Conservation (phyloP, 1,140 invertebrate species). For the Trachymyrmex septentrionalis region DNA sequence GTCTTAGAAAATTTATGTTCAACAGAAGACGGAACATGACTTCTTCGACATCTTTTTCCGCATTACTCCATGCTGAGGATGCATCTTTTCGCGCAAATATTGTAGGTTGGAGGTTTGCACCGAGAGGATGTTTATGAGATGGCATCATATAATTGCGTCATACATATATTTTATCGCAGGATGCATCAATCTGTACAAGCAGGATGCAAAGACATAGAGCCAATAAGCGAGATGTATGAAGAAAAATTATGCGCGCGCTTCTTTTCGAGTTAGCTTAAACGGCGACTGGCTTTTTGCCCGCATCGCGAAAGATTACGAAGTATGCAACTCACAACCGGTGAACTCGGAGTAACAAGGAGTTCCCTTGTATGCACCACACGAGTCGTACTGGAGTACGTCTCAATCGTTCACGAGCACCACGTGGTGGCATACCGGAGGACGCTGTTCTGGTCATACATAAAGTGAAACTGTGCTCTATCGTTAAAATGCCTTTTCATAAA, state of each 20-base stretch:
- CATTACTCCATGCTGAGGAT: slow-evolving; percentile 24
- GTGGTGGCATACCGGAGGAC: slow-evolving; percentile 55
- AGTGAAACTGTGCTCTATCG: slow-evolving; percentile 36
- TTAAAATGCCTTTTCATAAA: slow-evolving; percentile 29
- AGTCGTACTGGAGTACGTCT: slow-evolving; percentile 67
- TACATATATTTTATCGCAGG: slow-evolving; percentile 28
- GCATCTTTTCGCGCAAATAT: slow-evolving; percentile 33
- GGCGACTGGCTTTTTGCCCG: slow-evolving; percentile 65
- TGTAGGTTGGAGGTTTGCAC: neutral
- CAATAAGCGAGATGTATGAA: slow-evolving; percentile 25
- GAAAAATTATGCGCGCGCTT: slow-evolving; percentile 41
- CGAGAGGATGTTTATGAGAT: slow-evolving; percentile 38
- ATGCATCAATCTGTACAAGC: slow-evolving; percentile 30
- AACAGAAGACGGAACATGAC: neutral
- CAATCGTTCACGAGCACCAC: slow-evolving; percentile 72
- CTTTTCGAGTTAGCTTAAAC: slow-evolving; percentile 61
- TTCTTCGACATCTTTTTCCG: slow-evolving; percentile 35
- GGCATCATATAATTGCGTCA: slow-evolving; percentile 43
- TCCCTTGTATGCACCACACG: slow-evolving; percentile 70
- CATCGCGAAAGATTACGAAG: slow-evolving; percentile 63
- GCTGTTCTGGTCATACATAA: slow-evolving; percentile 37
- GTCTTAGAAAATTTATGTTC: neutral
- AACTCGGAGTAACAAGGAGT: slow-evolving; percentile 73
- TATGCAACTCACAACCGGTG: slow-evolving; percentile 63
- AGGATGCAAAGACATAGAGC: slow-evolving; percentile 34